Evolutionary conservation across 2,888 invertebrate species (phyloP).

Genomic region (Temnothorax ravouxi): DNA sequence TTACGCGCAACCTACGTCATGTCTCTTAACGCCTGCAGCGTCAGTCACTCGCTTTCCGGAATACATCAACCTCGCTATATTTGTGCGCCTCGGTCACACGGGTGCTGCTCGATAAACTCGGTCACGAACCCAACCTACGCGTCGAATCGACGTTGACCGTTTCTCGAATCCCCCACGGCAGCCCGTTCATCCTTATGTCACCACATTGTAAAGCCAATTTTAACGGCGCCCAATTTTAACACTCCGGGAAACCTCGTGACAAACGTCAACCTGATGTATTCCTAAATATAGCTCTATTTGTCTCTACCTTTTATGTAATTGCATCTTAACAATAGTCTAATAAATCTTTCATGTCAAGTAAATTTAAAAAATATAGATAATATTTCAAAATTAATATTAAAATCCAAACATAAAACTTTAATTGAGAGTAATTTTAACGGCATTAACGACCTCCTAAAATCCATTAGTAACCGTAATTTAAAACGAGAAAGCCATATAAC

Average conservation of each 20-base stretch:
- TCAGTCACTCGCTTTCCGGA: constrained; percentile 60
- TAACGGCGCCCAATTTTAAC: constrained; percentile 41
- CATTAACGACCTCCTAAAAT: background rate
- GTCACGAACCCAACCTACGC: constrained; percentile 63
- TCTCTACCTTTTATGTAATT: background rate
- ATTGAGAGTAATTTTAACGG: background rate
- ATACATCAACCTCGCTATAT: constrained; percentile 65
- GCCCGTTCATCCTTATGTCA: constrained; percentile 18
- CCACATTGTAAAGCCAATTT: constrained; percentile 49
- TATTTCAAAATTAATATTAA: background rate
- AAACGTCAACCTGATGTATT: constrained; percentile 20
- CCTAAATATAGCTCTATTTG: background rate
- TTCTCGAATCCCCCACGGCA: constrained; percentile 50
- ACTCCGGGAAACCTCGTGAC: constrained; percentile 7
- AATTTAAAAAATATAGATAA: background rate
- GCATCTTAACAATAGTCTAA: background rate
- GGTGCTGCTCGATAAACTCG: constrained; percentile 67
- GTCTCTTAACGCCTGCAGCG: constrained; percentile 48
- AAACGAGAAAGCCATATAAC: background rate
- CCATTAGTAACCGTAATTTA: background rate
- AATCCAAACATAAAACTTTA: background rate
- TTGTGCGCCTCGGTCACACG: constrained; percentile 63
- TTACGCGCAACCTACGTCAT: constrained; percentile 58
- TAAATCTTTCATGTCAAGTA: background rate
- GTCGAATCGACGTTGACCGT: constrained; percentile 54